A percentile compares a stretch with the other conserved stretches of the same genome.
These are phyloP conservation scores for Xiphias gladius DNA, from an alignment of 2,113 vertebrate genomes.

Conservation along the genomic window DNA sequence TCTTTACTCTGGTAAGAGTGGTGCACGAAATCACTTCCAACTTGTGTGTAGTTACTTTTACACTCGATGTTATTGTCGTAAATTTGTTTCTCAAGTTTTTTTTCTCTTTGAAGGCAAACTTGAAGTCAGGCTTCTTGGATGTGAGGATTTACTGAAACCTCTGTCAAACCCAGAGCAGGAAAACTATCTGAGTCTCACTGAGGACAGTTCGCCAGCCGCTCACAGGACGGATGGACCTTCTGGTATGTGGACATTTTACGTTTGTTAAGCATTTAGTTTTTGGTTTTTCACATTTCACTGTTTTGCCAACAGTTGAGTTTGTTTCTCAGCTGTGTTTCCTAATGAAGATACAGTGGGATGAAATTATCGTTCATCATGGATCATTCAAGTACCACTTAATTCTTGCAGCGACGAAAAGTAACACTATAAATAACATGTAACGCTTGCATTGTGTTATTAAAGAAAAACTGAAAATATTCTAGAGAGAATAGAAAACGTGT, in stretches of 20 bases:
- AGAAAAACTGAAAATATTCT: too few species aligned
- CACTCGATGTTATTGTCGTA: not conserved
- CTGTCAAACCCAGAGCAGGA: slow-evolving; percentile 16
- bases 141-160: slow-evolving; percentile 72
- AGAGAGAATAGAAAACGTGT: too few species aligned
- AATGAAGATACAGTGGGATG: too few species aligned
- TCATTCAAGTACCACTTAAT: too few species aligned
- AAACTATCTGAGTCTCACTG: not conserved
- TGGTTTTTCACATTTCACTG: not conserved
- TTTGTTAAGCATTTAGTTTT: not conserved
- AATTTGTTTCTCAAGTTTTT: not conserved
- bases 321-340: too few species aligned
- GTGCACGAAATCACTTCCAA: not conserved
- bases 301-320: too few species aligned
- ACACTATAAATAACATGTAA: too few species aligned
- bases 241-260: slow-evolving; percentile 28
- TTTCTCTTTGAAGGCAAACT: slow-evolving; percentile 66
- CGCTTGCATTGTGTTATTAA: too few species aligned
- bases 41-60: not conserved
- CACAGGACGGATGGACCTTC: not conserved
- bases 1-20: not conserved
- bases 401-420: too few species aligned
- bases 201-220: slow-evolving; percentile 29
- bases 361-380: too few species aligned
- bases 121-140: slow-evolving; percentile 75